phyloP scores from a whole-genome alignment of 2,888 invertebrate species.

The Tanypteryx hageni region DNA sequence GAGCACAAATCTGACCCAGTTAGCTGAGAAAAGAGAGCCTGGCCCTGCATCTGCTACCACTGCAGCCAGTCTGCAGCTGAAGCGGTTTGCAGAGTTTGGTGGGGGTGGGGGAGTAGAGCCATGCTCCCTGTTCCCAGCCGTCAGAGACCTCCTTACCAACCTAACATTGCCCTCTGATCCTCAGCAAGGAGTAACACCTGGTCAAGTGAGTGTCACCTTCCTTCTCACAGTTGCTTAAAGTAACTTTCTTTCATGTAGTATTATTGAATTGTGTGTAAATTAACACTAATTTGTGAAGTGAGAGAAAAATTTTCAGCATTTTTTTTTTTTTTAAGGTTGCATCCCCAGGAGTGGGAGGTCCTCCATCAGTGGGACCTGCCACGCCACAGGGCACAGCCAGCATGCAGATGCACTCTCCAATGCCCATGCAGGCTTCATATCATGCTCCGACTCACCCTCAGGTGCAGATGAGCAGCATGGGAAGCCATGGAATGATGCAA shows the following conservation, averaged over 20 bases:
- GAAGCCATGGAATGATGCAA: conserved; percentile 51
- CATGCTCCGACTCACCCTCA: conserved; percentile 30
- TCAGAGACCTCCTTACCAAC: conserved; percentile 91
- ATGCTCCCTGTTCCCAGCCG: conserved; percentile 94
- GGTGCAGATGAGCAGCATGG: conserved; percentile 42
- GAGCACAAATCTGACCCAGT: conserved; percentile 88
- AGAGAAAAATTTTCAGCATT: background rate
- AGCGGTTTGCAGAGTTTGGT: conserved; percentile 73
- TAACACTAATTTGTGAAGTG: background rate
- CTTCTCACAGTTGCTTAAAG: too few species aligned
- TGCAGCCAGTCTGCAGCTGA: conserved; percentile 81
- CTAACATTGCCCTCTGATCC: conserved; percentile 88
- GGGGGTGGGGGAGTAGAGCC: conserved; percentile 76
- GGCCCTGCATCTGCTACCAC: conserved; percentile 79
- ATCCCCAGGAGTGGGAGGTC: conserved; percentile 53
- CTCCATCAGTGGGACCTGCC: conserved; percentile 40
- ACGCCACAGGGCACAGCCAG: conserved; percentile 71
- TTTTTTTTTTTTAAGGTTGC: background rate
- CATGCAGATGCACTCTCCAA: conserved; percentile 80
- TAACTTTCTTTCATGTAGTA: background rate
- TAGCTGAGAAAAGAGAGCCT: conserved; percentile 89
- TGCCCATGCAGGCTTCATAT: conserved; percentile 72
- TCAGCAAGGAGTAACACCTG: conserved; percentile 74
- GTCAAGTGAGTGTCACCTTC: conserved; percentile 66
- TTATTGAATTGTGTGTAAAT: background rate